A percentile compares a stretch with the other conserved stretches of the same genome.
Conservation (phyloP, 2,888 invertebrate species). For the Poecilobothrus nobilitatus region DNA sequence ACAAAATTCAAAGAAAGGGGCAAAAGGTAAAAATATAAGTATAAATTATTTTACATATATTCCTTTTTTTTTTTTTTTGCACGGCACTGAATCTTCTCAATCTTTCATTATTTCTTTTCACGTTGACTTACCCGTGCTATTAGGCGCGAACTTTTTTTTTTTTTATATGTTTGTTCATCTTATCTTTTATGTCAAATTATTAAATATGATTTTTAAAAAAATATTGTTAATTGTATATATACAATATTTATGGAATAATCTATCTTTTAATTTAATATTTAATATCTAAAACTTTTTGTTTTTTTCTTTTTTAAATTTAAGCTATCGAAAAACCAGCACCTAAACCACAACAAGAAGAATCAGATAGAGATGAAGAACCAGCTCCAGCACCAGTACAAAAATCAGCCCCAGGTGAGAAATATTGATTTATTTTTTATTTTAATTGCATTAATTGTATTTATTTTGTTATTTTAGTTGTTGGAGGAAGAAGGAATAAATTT, state of each 20-base stretch:
- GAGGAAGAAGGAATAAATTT: constrained; percentile 30
- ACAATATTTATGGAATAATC: too few species aligned
- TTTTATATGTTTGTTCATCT: not conserved
- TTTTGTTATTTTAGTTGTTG: constrained; percentile 7
- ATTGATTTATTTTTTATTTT: too few species aligned
- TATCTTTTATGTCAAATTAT: too few species aligned
- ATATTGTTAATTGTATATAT: not conserved
- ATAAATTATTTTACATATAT: not conserved
- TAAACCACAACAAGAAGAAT: constrained; percentile 30
- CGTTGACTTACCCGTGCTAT: not conserved
- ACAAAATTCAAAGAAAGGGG: constrained; percentile 58
- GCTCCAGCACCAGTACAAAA: constrained; percentile 33
- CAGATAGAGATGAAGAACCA: constrained; percentile 30
- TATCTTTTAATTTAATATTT: too few species aligned
- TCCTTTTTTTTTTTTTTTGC: not conserved
- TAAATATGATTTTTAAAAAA: not conserved
- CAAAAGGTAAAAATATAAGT: constrained; percentile 23
- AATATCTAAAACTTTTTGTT: not conserved
- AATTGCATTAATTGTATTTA: not conserved
- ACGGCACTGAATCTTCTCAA: not conserved
- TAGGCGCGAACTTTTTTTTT: not conserved
- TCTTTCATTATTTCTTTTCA: not conserved
- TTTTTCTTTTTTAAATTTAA: not conserved
- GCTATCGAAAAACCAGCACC: constrained; percentile 34
- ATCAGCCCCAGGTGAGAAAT: constrained; percentile 20